These are phyloP conservation scores for Cepaea nemoralis DNA, from an alignment of 1,140 invertebrate genomes.

Conservation along the genomic window DNA sequence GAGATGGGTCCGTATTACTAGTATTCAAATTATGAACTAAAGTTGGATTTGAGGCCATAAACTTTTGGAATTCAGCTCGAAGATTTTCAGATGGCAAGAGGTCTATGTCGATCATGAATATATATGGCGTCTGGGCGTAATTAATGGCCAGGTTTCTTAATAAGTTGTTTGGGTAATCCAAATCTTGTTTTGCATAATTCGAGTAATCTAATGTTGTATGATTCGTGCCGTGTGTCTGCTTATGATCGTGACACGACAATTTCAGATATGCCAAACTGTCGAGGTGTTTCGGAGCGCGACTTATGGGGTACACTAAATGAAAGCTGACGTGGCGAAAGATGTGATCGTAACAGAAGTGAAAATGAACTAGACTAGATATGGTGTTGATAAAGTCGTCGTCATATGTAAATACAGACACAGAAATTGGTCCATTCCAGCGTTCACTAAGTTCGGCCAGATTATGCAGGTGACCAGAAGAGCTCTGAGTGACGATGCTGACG, in stretches of 20 bases:
- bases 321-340: conserved; percentile 80
- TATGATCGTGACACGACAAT: conserved; percentile 27
- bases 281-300: conserved; percentile 54
- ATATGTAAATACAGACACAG: conserved; percentile 85
- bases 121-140: conserved; percentile 72
- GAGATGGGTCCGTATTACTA: background rate
- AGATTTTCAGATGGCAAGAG: conserved; percentile 75
- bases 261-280: background rate
- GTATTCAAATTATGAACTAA: background rate
- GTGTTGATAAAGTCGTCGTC: conserved; percentile 74
- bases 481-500: conserved; percentile 72
- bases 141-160: conserved; percentile 76
- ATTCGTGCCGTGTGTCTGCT: background rate
- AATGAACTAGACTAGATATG: conserved; percentile 79
- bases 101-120: conserved; percentile 77
- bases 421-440: conserved; percentile 89
- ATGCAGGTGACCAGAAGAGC: conserved; percentile 72
- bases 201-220: background rate
- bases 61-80: conserved; percentile 69
- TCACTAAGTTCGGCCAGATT: conserved; percentile 79
- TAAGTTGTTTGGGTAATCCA: conserved; percentile 76
- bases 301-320: conserved; percentile 79
- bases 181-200: conserved; percentile 69
- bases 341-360: conserved; percentile 82
- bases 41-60: conserved; percentile 15